A percentile compares a stretch with the other conserved stretches of the same genome.
Conservation (phyloP, 2,888 invertebrate species). For the Chesias legatella region DNA sequence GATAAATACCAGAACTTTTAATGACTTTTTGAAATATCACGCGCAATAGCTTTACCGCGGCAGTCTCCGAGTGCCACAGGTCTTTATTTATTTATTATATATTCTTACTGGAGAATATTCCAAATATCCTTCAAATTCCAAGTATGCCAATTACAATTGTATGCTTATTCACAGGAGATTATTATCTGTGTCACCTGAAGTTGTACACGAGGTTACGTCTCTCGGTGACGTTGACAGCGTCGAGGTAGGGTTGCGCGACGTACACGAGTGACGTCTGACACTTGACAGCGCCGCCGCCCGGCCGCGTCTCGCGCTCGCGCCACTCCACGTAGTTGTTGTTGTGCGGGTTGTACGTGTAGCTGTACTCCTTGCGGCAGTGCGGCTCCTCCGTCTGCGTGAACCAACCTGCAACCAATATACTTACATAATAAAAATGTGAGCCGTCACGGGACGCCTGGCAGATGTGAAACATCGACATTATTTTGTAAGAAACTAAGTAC, state of each 20-base stretch:
- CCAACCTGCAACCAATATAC: constrained; percentile 80
- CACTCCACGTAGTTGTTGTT: constrained; percentile 90
- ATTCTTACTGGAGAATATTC: no score
- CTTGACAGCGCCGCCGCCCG: constrained; percentile 78
- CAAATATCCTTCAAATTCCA: no score
- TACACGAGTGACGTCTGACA: constrained; percentile 87
- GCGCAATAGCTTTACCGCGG: no score
- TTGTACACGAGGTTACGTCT: constrained; percentile 94
- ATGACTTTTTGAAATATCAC: no score
- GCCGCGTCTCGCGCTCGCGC: constrained; percentile 88
- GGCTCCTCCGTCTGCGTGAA: constrained; percentile 90
- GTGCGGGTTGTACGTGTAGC: constrained; percentile 85
- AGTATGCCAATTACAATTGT: no score
- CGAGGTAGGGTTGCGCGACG: constrained; percentile 87
- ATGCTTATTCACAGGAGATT: no score
- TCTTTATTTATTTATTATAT: no score
- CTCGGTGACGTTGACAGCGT: constrained; percentile 92
- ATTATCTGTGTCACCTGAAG: constrained; percentile 81
- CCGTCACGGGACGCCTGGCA: no score
- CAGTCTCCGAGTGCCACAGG: no score
- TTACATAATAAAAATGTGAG: not conserved
- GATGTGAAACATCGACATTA: no score
- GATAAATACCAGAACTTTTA: no score
- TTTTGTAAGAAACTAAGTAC: no score
- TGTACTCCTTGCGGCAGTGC: constrained; percentile 89